phyloP scores from a whole-genome alignment of 1,140 invertebrate species.

The Sinella curviseta region DNA sequence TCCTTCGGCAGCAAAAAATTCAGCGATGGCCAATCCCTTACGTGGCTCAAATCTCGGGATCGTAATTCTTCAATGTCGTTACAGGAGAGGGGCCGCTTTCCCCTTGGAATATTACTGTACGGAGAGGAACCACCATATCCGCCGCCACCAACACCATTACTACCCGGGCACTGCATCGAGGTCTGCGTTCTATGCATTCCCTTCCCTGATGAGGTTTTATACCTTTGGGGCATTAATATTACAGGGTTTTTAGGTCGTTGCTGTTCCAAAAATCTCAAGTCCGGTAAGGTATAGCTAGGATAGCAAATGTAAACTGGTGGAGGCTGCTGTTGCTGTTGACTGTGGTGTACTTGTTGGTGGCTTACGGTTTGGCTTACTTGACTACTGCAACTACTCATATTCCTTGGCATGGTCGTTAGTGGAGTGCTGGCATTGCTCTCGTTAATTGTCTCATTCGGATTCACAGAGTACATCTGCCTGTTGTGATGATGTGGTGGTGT shows the following conservation, averaged over 20 bases:
- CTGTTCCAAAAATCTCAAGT: constrained; percentile 75
- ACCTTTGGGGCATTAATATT: constrained; percentile 61
- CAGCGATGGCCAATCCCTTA: constrained; percentile 87
- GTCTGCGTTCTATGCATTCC: neutral
- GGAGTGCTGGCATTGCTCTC: neutral
- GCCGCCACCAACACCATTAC: constrained; percentile 10
- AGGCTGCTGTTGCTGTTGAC: neutral
- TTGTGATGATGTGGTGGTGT: neutral
- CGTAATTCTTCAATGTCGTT: constrained; percentile 78
- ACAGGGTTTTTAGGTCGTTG: constrained; percentile 56
- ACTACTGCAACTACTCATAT: neutral
- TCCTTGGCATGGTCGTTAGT: too few species aligned
- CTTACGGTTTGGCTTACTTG: neutral
- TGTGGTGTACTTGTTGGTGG: neutral
- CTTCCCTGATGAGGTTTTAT: constrained; percentile 48
- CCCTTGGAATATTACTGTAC: constrained; percentile 49
- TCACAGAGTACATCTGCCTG: neutral
- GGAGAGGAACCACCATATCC: constrained; percentile 53
- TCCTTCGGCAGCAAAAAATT: constrained; percentile 80
- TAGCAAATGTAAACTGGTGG: constrained; percentile 82
- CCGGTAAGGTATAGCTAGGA: constrained; percentile 86
- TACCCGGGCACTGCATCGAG: neutral
- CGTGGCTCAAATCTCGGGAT: constrained; percentile 75
- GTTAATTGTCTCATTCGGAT: neutral
- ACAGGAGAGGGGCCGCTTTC: constrained; percentile 72